Evolutionary conservation across 1,140 invertebrate species (phyloP), one percentile per base, ranked within the genome.

Genomic region (Drosophila pruinosa): DNA sequence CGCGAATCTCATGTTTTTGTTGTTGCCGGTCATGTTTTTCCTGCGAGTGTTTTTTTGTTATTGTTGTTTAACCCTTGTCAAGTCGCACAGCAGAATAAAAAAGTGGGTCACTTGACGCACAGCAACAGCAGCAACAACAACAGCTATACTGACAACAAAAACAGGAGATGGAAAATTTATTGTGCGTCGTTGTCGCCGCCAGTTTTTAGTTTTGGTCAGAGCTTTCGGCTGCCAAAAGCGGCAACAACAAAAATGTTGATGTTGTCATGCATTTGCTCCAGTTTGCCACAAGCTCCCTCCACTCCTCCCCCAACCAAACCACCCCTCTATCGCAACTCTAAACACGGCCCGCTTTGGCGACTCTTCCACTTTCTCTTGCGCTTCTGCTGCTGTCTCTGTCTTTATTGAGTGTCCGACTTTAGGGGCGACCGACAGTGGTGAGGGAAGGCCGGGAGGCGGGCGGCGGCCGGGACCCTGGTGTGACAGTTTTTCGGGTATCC

Each of bases 1-100:
- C 3, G 15, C 38, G 39, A 36, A 24, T 65, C 19, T 38, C 26
- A 31, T 57, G 61, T 36, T 53, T 7, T 45, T 45, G 36, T 59
- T 52, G 64, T 61, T 52, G 64, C 21, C 53, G 72, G 53, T 72
- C 67, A 59, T 61, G 69, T 59, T 59, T 59, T 65, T 58, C 43
- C 17, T 45, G 53, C 52, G 28, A 26, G 15, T 19, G 39, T 52
- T 64, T 15, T 71, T 64, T 56, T 63, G 12, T 64, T 71, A 34
- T 57, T 75, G 45, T 76, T 76, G 58, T 76, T 76, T 76, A 76
- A 76, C 73, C 73, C 73, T 73, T 76, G 70, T 75, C 73, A 75
- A 72, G 56, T 64, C 68, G 58, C 62, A 31, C 48, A 69, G 63
- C 14, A 31, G 7, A 68, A 71, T 63, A 70, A 64, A 68, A 70